Percentiles rank a stretch among this genome's conserved stretches.
Evolutionary conservation across 2,113 vertebrate genomes (phyloP).

Genomic region (Meriones unguiculatus): DNA sequence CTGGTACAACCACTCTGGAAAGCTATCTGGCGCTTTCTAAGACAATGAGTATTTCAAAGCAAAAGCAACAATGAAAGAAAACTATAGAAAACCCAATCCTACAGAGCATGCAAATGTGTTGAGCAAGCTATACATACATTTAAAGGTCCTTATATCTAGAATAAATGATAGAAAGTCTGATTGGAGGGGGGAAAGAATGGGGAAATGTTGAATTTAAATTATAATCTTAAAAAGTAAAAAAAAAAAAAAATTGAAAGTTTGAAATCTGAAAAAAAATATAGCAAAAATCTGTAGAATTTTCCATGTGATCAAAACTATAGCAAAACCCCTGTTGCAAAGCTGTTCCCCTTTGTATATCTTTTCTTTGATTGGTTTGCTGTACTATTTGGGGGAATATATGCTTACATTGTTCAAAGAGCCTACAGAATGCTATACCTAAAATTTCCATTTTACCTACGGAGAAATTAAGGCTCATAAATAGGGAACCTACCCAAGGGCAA

Average conservation of each 20-base stretch:
- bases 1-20: no score
- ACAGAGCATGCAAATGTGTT: constrained; percentile 87
- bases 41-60: constrained; percentile 87
- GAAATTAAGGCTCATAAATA: constrained; percentile 19
- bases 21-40: no score
- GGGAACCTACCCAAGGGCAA: constrained; percentile 28
- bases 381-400: constrained; percentile 79
- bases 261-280: constrained; percentile 84
- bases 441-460: background rate
- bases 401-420: constrained; percentile 74
- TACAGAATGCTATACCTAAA: background rate
- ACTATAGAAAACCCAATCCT: constrained; percentile 87
- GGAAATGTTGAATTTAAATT: constrained; percentile 71
- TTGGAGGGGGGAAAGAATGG: constrained; percentile 81
- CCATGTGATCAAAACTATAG: constrained; percentile 83
- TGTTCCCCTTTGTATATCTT: constrained; percentile 76
- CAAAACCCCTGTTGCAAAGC: constrained; percentile 82
- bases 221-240: background rate
- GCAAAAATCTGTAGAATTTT: constrained; percentile 86
- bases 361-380: constrained; percentile 77
- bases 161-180: constrained; percentile 82
- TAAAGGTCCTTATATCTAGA: constrained; percentile 87
- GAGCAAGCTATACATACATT: constrained; percentile 89
- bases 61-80: constrained; percentile 85
- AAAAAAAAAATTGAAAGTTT: constrained; percentile 85